A percentile compares a stretch with the other conserved stretches of the same genome.
phyloP scores from a whole-genome alignment of 2,797 vertebrate genomes.

The Ptychobarbus kaznakovi region DNA sequence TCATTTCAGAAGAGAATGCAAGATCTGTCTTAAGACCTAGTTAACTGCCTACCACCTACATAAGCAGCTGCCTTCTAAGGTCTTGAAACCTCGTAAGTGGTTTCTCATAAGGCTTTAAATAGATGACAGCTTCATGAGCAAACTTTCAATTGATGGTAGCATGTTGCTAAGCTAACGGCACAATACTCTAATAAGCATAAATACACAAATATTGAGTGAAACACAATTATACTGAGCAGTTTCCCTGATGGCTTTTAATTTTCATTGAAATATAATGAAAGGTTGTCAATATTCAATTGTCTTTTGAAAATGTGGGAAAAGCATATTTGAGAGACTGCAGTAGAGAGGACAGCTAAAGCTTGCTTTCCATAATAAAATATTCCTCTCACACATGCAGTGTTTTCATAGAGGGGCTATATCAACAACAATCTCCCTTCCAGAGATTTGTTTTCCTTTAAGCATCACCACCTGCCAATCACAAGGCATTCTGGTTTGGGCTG shows the following conservation, averaged over 20 bases:
- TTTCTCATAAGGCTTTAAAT: not conserved
- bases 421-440: constrained; percentile 31
- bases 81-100: not conserved
- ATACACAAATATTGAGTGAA: not conserved
- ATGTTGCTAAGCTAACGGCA: not conserved
- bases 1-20: not conserved
- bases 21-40: not conserved
- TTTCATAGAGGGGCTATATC: constrained; percentile 63
- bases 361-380: constrained; percentile 65
- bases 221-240: not conserved
- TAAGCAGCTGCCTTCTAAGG: not conserved
- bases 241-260: not conserved
- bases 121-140: not conserved
- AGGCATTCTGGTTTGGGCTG: constrained; percentile 2
- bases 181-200: not conserved
- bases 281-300: too few species aligned
- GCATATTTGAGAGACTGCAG: constrained; percentile 40
- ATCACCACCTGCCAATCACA: constrained; percentile 33
- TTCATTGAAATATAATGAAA: not conserved
- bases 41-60: not conserved
- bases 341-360: constrained; percentile 26
- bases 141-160: not conserved
- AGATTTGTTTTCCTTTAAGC: constrained; percentile 47
- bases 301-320: not conserved
- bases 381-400: constrained; percentile 59